phyloP scores from a whole-genome alignment of 2,113 vertebrate species.

The Lepus americanus region DNA sequence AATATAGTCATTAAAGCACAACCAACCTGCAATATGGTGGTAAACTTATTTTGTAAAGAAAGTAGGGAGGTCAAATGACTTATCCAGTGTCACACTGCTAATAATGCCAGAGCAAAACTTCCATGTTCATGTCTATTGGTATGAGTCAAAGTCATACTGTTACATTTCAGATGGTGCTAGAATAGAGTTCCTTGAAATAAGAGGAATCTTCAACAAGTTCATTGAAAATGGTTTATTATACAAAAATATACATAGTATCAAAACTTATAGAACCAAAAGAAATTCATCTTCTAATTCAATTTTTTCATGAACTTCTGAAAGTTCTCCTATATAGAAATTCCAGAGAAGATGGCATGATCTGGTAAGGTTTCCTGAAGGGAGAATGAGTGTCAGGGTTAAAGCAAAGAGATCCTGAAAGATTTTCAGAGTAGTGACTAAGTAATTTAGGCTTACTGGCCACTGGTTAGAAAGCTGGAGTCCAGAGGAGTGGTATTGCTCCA shows the following conservation, averaged over 20 bases:
- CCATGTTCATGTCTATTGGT: not conserved
- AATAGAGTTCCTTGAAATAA: constrained; percentile 34
- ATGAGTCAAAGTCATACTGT: not conserved
- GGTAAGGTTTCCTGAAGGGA: not conserved
- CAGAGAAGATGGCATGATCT: not conserved
- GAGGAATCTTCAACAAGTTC: not conserved
- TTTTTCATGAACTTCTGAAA: no score
- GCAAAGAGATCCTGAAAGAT: not conserved
- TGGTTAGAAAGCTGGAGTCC: not conserved
- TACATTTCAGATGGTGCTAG: not conserved
- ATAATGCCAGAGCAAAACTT: not conserved
- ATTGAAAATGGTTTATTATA: no score
- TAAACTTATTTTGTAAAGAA: constrained; percentile 23
- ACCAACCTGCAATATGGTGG: not conserved
- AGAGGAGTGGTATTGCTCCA: not conserved
- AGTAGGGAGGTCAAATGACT: not conserved
- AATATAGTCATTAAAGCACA: not conserved
- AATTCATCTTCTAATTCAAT: no score
- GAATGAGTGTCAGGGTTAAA: not conserved
- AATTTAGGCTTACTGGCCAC: not conserved
- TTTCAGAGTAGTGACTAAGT: not conserved
- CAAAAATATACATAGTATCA: no score
- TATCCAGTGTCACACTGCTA: not conserved
- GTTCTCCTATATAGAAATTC: not conserved
- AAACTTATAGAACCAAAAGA: no score